phyloP scores from a whole-genome alignment of 2,888 invertebrate genomes.

The Petrophora chlorosata region DNA sequence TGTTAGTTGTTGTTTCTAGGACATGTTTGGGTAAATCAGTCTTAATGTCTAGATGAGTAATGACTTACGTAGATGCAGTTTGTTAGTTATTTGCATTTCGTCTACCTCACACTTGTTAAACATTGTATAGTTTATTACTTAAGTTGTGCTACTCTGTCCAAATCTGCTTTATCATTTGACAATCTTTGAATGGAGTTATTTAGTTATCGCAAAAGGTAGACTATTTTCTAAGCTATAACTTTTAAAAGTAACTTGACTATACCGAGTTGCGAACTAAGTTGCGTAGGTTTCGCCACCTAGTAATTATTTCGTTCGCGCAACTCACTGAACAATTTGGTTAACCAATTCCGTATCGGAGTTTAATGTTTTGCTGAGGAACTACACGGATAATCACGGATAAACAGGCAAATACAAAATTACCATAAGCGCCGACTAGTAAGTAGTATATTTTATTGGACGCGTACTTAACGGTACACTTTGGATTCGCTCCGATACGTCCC shows the following conservation, averaged over 20 bases:
- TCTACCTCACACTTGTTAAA: too few relatives aligned
- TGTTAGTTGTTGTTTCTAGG: slow-evolving; percentile 16
- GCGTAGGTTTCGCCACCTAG: neutral
- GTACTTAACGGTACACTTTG: slow-evolving; percentile 64
- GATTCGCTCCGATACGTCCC: slow-evolving; percentile 39
- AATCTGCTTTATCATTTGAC: too few relatives aligned
- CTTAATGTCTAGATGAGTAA: slow-evolving; percentile 15
- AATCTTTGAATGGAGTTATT: too few relatives aligned
- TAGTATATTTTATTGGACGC: slow-evolving; percentile 62
- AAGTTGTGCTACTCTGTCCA: too few relatives aligned
- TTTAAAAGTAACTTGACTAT: neutral
- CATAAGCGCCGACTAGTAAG: slow-evolving; percentile 52
- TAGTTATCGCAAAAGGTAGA: too few relatives aligned
- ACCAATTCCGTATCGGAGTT: slow-evolving; percentile 11
- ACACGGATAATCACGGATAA: slow-evolving; percentile 59
- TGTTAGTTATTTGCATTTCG: too few relatives aligned
- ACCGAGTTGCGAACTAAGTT: neutral
- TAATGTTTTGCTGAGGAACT: slow-evolving; percentile 41
- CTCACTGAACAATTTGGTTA: slow-evolving; percentile 10
- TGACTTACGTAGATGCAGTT: neutral
- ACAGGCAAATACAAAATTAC: slow-evolving; percentile 71
- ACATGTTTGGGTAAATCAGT: slow-evolving; percentile 8
- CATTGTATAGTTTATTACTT: too few relatives aligned
- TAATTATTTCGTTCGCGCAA: slow-evolving; percentile 3
- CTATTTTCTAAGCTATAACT: too few relatives aligned